phyloP scores from a whole-genome alignment of 2,888 invertebrate species.

The Crepidodera aurea region DNA sequence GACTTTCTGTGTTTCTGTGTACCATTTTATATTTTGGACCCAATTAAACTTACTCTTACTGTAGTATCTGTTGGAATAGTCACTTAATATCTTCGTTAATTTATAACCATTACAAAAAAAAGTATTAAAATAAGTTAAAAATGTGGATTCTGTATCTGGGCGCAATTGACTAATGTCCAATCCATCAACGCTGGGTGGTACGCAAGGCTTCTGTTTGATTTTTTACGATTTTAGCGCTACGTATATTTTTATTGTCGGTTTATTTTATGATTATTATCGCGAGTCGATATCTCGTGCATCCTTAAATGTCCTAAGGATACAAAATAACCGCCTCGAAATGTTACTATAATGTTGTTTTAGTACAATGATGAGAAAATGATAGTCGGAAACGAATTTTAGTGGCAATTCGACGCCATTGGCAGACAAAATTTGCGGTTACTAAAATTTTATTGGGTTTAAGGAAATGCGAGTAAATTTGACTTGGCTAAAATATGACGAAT shows the following conservation, averaged over 20 bases:
- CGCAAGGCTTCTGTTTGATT: conserved; percentile 18
- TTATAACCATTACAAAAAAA: too few species aligned
- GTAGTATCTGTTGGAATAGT: too few species aligned
- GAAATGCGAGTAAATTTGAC: background rate
- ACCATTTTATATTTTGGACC: too few species aligned
- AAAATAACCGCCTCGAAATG: conserved; percentile 28
- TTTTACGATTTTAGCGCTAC: conserved; percentile 37
- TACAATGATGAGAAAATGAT: conserved; percentile 35
- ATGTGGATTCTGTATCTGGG: too few species aligned
- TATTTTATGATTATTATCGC: conserved; percentile 41
- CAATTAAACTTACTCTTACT: too few species aligned
- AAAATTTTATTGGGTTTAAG: conserved; percentile 26
- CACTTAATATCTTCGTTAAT: too few species aligned
- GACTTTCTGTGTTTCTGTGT: too few species aligned
- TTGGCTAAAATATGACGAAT: too few species aligned
- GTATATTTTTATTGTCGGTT: conserved; percentile 41
- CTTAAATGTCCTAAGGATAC: conserved; percentile 34
- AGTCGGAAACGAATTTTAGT: conserved; percentile 23
- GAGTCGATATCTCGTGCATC: conserved; percentile 34
- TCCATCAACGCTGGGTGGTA: too few species aligned
- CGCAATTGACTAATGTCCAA: too few species aligned
- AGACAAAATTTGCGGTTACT: conserved; percentile 25
- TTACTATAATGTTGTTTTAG: conserved; percentile 32
- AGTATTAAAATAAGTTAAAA: too few species aligned
- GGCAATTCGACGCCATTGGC: conserved; percentile 25